Percentiles rank a stretch among this genome's conserved stretches.
These are phyloP conservation scores for Chrysodeixis includens DNA, from an alignment of 2,888 invertebrate genomes.

Conservation along the genomic window DNA sequence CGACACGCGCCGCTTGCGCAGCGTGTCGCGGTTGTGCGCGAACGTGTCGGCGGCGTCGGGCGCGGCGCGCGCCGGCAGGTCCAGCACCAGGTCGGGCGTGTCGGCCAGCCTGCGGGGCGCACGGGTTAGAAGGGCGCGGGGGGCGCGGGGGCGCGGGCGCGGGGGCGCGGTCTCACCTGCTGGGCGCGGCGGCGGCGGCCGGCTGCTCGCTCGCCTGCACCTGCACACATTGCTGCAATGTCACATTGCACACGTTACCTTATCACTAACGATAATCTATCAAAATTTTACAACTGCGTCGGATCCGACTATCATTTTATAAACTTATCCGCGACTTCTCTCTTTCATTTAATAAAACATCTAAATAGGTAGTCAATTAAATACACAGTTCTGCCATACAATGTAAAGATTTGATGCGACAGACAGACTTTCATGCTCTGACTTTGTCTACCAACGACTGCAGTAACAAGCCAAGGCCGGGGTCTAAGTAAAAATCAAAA, in stretches of 20 bases:
- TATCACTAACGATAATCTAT: neutral
- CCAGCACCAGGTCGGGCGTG: slow-evolving; percentile 95
- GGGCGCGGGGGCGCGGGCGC: slow-evolving; percentile 12
- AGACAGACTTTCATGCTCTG: too few relatives aligned
- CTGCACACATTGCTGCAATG: slow-evolving; percentile 32
- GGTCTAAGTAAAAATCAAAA: slow-evolving; percentile 39
- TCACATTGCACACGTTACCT: neutral
- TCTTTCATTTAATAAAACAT: too few relatives aligned
- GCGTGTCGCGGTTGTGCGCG: slow-evolving; percentile 80
- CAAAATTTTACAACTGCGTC: neutral
- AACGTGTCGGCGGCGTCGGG: slow-evolving; percentile 76
- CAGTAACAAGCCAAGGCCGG: neutral
- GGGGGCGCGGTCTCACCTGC: slow-evolving; percentile 27
- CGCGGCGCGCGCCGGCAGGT: slow-evolving; percentile 90
- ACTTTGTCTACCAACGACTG: neutral
- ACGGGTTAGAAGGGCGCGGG: slow-evolving; percentile 73
- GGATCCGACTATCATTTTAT: neutral
- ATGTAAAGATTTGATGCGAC: too few relatives aligned
- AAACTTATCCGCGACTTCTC: too few relatives aligned
- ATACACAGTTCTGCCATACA: too few relatives aligned
- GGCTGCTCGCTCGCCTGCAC: slow-evolving; percentile 10
- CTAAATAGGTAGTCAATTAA: too few relatives aligned
- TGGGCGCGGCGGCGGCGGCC: slow-evolving; percentile 18
- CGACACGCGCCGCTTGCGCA: slow-evolving; percentile 57
- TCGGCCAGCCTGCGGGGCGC: slow-evolving; percentile 54